phyloP scores from a whole-genome alignment of 2,113 vertebrate species.

The Chrysochloris asiatica region DNA sequence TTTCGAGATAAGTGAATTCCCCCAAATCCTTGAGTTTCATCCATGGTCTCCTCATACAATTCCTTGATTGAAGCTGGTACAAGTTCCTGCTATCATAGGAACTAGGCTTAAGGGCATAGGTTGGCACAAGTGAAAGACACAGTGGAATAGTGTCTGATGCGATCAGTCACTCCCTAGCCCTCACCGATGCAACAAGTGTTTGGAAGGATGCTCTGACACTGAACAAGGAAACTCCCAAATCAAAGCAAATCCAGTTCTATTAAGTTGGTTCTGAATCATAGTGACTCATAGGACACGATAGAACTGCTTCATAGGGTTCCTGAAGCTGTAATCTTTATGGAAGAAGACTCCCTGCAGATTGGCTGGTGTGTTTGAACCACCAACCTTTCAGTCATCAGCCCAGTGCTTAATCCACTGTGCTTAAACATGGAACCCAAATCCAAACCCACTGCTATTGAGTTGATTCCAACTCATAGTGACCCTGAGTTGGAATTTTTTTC shows the following conservation, averaged over 20 bases:
- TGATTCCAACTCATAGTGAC: too few relatives aligned
- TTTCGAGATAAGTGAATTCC: too few relatives aligned
- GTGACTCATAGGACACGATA: too few relatives aligned
- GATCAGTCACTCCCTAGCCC: neutral
- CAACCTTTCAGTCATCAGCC: neutral
- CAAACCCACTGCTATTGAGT: too few relatives aligned
- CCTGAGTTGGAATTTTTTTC: too few relatives aligned
- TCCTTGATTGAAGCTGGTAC: too few relatives aligned
- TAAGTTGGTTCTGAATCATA: neutral
- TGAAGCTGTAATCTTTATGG: too few relatives aligned
- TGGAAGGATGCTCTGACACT: neutral
- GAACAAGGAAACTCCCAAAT: too few relatives aligned
- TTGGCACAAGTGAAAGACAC: neutral
- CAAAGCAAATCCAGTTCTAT: too few relatives aligned
- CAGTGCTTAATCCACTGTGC: neutral
- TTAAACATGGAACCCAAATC: too few relatives aligned
- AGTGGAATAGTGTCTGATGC: neutral
- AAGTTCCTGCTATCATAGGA: neutral
- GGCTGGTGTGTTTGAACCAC: neutral
- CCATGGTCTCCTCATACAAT: neutral
- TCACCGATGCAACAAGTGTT: neutral
- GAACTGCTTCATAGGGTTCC: neutral
- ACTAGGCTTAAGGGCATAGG: neutral
- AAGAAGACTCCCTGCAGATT: too few relatives aligned
- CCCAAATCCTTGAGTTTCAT: constrained; percentile 48